These are phyloP conservation scores for Menidia menidia DNA, from an alignment of 2,797 vertebrate species.

Conservation along the genomic window DNA sequence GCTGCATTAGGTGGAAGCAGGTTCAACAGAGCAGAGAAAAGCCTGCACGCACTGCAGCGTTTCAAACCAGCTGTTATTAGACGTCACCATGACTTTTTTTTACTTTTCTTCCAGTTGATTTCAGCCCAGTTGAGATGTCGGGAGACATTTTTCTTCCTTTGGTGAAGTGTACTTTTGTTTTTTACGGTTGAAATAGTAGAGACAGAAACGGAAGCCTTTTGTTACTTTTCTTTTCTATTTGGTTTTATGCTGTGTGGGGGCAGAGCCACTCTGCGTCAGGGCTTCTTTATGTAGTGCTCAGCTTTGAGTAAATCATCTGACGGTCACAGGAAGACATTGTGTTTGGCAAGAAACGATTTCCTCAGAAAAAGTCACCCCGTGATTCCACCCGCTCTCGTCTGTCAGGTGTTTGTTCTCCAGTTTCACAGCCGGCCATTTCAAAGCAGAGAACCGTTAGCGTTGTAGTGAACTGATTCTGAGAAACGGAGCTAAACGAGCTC, in stretches of 20 bases:
- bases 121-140: background rate
- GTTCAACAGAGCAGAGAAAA: background rate
- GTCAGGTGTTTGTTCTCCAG: background rate
- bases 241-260: background rate
- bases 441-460: background rate
- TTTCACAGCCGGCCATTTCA: background rate
- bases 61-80: too few species aligned
- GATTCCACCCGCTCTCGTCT: background rate
- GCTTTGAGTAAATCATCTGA: conserved; percentile 22
- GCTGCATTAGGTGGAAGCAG: background rate
- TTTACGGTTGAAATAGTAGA: background rate
- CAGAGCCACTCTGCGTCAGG: conserved; percentile 31
- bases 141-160: conserved; percentile 14
- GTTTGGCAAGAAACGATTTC: background rate
- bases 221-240: background rate
- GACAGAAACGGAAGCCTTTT: background rate
- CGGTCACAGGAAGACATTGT: background rate
- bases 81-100: too few species aligned
- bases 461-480: background rate
- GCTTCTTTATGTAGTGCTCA: background rate
- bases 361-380: background rate
- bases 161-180: conserved; percentile 2
- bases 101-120: background rate
- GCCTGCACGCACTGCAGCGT: background rate
- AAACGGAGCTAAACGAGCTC: too few species aligned